phyloP scores from a whole-genome alignment of 2,113 vertebrate species.

The Chrysochloris asiatica region DNA sequence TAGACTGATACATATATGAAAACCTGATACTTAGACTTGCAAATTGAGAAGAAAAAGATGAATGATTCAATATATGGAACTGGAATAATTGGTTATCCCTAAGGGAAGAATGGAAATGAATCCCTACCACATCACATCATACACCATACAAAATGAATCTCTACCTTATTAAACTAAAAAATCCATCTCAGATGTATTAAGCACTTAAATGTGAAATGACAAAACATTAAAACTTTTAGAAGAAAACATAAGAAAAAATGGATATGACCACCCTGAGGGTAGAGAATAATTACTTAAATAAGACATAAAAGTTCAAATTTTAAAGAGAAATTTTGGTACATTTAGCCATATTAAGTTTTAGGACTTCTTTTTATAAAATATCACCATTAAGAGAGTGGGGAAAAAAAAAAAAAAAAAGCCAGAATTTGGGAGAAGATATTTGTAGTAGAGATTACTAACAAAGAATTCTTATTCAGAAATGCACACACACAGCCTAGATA shows the following conservation, averaged over 20 bases:
- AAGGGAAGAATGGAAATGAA: slow-evolving; percentile 8
- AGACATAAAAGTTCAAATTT: slow-evolving; percentile 28
- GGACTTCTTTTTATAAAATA: not conserved
- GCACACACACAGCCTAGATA: not conserved
- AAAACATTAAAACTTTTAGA: slow-evolving; percentile 12
- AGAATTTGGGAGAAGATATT: slow-evolving; percentile 31
- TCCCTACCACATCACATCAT: not conserved
- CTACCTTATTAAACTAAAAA: slow-evolving; percentile 16
- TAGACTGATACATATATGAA: not conserved
- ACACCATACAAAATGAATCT: not conserved
- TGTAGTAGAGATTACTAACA: not conserved
- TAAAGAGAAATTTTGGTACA: not conserved
- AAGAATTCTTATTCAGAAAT: not conserved
- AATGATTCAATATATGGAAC: not conserved
- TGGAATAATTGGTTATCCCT: slow-evolving; percentile 5
- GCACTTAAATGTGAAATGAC: slow-evolving; percentile 19
- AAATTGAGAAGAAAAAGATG: not conserved
- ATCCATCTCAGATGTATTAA: slow-evolving; percentile 8
- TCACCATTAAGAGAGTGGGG: not conserved
- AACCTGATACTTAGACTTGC: slow-evolving; percentile 38
- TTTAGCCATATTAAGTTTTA: slow-evolving; percentile 18
- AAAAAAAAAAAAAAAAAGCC: too few relatives aligned
- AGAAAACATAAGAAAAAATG: slow-evolving; percentile 39
- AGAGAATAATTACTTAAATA: slow-evolving; percentile 18
- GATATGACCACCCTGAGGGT: not conserved